A percentile compares a stretch with the other conserved stretches of the same genome.
Evolutionary conservation across 2,888 invertebrate species (phyloP).

Genomic region (Leucophora obtusa): DNA sequence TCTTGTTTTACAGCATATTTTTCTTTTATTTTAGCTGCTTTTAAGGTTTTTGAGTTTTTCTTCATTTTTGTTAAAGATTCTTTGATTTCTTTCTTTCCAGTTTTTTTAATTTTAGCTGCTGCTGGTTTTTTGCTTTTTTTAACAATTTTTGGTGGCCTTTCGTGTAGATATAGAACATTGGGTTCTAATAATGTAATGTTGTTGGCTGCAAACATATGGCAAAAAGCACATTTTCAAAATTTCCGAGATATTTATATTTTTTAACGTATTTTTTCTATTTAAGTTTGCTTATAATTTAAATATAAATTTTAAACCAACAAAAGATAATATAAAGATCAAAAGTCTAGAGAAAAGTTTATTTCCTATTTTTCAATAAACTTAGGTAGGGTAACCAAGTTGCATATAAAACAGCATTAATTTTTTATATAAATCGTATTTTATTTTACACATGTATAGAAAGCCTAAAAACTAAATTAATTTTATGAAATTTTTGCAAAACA

Average conservation of each 20-base stretch:
- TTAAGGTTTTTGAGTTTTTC: constrained; percentile 9
- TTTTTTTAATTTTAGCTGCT: constrained; percentile 14
- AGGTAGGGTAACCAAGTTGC: no score
- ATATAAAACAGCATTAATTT: no score
- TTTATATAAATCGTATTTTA: no score
- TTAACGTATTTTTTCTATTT: no score
- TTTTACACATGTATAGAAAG: no score
- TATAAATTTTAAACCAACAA: background rate
- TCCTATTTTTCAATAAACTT: no score
- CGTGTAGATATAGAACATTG: constrained; percentile 50
- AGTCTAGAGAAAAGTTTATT: no score
- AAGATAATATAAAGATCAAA: no score
- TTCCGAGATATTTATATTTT: constrained; percentile 30
- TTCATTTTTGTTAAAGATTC: constrained; percentile 29
- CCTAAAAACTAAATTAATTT: no score
- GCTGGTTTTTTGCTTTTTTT: constrained; percentile 22
- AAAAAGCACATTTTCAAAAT: constrained; percentile 59
- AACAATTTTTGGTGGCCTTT: constrained; percentile 53
- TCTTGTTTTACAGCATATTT: background rate
- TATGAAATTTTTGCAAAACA: no score
- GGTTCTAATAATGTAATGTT: constrained; percentile 49
- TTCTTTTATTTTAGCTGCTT: background rate
- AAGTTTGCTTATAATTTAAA: no score
- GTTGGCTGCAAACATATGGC: constrained; percentile 59
- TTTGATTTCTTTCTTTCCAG: constrained; percentile 27